A percentile compares a stretch with the other conserved stretches of the same genome.
These are phyloP conservation scores for Crotalus horridus DNA, from an alignment of 2,113 vertebrate genomes.

Conservation along the genomic window DNA sequence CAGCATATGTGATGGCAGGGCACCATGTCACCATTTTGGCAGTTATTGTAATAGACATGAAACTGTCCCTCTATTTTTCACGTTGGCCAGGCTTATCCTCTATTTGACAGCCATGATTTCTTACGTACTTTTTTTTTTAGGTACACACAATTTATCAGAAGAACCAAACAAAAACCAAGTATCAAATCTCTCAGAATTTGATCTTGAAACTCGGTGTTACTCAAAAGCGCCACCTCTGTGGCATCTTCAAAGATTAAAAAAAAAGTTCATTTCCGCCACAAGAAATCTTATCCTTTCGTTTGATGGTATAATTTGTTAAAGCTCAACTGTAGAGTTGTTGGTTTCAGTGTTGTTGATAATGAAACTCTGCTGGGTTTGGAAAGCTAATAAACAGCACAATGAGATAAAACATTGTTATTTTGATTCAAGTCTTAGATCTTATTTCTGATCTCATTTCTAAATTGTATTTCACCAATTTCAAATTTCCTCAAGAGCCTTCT, in stretches of 20 bases:
- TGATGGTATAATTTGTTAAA: not conserved
- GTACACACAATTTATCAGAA: not conserved
- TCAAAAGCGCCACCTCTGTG: not conserved
- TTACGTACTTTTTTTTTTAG: too few relatives aligned
- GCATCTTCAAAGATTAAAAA: not conserved
- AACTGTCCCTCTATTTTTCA: not conserved
- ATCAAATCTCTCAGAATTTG: not conserved
- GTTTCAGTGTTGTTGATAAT: not conserved
- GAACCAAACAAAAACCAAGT: not conserved
- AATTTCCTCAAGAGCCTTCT: not conserved
- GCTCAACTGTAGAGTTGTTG: not conserved
- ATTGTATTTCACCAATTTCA: not conserved
- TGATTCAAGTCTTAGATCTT: not conserved
- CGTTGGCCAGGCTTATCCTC: not conserved
- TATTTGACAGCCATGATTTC: not conserved
- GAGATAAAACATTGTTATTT: not conserved
- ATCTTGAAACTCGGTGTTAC: not conserved
- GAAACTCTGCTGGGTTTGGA: not conserved
- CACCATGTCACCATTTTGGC: not conserved
- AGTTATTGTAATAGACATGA: not conserved
- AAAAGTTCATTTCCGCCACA: not conserved
- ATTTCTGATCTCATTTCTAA: not conserved
- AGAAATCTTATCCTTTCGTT: not conserved
- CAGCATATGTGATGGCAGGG: not conserved
- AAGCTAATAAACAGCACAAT: not conserved